Base-by-base conservation (phyloP, 2,888 invertebrate genomes). In the Siphlonurus alternatus region DNA sequence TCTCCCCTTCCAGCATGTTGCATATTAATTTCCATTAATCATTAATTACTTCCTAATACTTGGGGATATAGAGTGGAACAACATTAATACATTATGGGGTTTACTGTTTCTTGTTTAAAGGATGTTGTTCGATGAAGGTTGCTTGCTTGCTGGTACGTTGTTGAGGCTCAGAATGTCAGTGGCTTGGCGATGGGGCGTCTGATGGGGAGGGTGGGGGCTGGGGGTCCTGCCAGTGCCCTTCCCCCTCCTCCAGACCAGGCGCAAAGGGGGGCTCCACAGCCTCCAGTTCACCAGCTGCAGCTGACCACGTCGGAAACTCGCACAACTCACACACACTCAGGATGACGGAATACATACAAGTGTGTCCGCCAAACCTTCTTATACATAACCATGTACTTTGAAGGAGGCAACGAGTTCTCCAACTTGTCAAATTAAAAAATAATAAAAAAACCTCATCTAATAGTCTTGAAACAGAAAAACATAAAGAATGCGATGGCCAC, bases 401-500 rank as follows among this genome's bases (percentile, higher is more conserved):
- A 7, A 56, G 22, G 19, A 56, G 22, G 56, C 20, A 18, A 56
- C n/a, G 38, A 38, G 56, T 56, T 56, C 56, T 56, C 56, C 56
- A 56, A 56, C 56, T 56, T 22, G n/a, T 20, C n/a, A 10, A 20
- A n/a, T 10, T 22, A 22, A 38, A 10, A 38, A 38, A 38, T 10
- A 38, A 38, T 38, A 38, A 38, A 10, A 38, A 38, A 38, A 38
- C 38, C 38, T n/a, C 22, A 22, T 56, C 22, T 56, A 10, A 56
- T 20, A 56, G 56, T 56, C 56, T 56, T 22, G 56, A 56, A 56
- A 56, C 56, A 56, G 56, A n/a, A 20, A 56, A 56, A 56, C 56
- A 56, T 56, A 56, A 56, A 56, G n/a, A 56, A 56, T 20, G 56
- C 56, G 61, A 25, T 64, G 54, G 59, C 64, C 64, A 64, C 64